Evolutionary conservation across 2,113 vertebrate species (phyloP).

Genomic region (Ovis canadensis): DNA sequence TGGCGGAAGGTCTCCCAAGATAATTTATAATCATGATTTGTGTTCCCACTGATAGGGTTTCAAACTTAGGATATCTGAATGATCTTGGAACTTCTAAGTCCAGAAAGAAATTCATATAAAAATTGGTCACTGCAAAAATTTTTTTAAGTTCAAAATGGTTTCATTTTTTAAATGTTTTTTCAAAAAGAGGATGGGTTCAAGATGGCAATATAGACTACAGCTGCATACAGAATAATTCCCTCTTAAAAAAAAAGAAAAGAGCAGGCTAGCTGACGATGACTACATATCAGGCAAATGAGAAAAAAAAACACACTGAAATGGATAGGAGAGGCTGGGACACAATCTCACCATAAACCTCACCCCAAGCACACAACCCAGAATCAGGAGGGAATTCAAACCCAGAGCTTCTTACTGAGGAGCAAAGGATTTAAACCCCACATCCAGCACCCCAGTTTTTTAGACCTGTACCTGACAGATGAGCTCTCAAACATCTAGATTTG

Average conservation of each 20-base stretch:
- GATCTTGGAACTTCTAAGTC: neutral
- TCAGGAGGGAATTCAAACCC: neutral
- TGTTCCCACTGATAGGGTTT: neutral
- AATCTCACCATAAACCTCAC: neutral
- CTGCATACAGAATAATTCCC: neutral
- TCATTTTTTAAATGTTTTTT: neutral
- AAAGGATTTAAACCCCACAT: neutral
- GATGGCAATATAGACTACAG: neutral
- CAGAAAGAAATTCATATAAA: slow-evolving; percentile 3
- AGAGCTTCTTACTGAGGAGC: neutral
- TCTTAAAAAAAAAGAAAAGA: neutral
- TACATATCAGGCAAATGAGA: neutral
- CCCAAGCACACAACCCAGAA: neutral
- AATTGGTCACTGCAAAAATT: neutral
- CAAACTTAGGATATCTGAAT: neutral
- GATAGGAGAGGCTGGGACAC: neutral
- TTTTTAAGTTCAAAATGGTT: neutral
- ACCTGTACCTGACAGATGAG: neutral
- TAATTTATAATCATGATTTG: neutral
- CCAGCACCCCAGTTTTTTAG: neutral
- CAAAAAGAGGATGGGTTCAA: neutral
- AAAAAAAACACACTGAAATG: neutral
- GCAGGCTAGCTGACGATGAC: neutral
- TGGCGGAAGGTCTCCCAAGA: neutral
- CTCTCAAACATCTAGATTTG: neutral